These are phyloP conservation scores for Conomelus anceps DNA, from an alignment of 2,888 invertebrate genomes.

Conservation along the genomic window DNA sequence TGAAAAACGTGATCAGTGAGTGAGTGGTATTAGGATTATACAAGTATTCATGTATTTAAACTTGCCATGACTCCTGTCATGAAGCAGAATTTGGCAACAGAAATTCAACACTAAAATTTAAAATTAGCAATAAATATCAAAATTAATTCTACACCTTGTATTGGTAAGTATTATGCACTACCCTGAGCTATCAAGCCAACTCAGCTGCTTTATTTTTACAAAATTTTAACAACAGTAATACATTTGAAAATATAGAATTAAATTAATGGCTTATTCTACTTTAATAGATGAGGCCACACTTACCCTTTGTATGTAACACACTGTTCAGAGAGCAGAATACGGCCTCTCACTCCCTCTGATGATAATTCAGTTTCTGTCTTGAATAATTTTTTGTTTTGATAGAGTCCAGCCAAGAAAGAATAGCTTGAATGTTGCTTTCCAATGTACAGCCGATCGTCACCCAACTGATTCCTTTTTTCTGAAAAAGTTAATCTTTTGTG, in stretches of 20 bases:
- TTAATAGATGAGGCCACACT: slow-evolving; percentile 9
- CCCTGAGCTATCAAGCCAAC: too few species aligned
- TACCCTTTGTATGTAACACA: slow-evolving; percentile 46
- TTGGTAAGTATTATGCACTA: too few species aligned
- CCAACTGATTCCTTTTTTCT: slow-evolving; percentile 75
- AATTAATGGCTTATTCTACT: slow-evolving; percentile 20
- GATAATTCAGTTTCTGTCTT: slow-evolving; percentile 54
- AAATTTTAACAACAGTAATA: background rate
- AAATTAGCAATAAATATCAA: too few species aligned
- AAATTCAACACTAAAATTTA: background rate
- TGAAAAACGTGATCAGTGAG: too few species aligned
- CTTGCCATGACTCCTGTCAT: too few species aligned
- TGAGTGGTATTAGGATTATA: too few species aligned
- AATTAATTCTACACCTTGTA: too few species aligned
- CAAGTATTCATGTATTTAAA: too few species aligned
- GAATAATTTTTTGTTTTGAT: slow-evolving; percentile 49
- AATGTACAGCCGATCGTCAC: slow-evolving; percentile 87
- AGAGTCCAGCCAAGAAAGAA: slow-evolving; percentile 61
- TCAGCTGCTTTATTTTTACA: too few species aligned
- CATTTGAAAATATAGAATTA: slow-evolving; percentile 1
- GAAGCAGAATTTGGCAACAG: too few species aligned
- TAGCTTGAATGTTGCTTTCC: slow-evolving; percentile 63
- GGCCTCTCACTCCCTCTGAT: slow-evolving; percentile 79
- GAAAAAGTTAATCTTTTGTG: slow-evolving; percentile 29
- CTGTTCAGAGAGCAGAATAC: slow-evolving; percentile 64